Evolutionary conservation across 2,888 invertebrate species (phyloP).

Genomic region (Synergus gifuensis): DNA sequence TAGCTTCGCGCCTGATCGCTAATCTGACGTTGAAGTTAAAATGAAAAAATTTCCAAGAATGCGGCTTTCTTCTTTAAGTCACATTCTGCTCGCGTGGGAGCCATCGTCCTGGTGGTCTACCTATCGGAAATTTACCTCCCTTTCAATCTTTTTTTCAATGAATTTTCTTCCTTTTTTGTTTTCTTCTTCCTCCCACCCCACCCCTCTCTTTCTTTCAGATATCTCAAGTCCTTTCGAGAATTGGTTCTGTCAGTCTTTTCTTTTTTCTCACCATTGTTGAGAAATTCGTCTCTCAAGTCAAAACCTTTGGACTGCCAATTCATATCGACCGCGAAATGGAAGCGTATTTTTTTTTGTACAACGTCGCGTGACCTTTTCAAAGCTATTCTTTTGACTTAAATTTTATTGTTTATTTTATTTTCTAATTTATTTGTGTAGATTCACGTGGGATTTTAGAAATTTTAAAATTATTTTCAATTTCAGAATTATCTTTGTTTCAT

Average conservation of each 20-base stretch:
- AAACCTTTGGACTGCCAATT: conserved; percentile 7
- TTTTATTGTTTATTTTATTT: not conserved
- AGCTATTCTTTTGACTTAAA: not conserved
- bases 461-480: too few species aligned
- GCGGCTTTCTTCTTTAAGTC: conserved; percentile 6
- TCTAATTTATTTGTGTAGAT: not conserved
- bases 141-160: not conserved
- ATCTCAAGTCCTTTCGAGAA: conserved; percentile 7
- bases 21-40: conserved; percentile 26
- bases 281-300: conserved; percentile 7
- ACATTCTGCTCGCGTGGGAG: not conserved
- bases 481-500: too few species aligned
- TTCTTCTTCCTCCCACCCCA: not conserved
- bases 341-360: not conserved
- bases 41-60: conserved; percentile 32
- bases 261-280: conserved; percentile 8
- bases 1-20: conserved; percentile 41
- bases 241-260: not conserved
- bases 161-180: not conserved
- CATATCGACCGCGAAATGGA: conserved; percentile 7
- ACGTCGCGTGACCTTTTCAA: conserved; percentile 3
- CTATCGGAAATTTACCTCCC: conserved; percentile 2
- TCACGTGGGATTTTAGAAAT: not conserved
- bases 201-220: not conserved
- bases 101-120: conserved; percentile 5